phyloP scores from a whole-genome alignment of 2,113 vertebrate genomes.

The Pseudopodoces humilis region DNA sequence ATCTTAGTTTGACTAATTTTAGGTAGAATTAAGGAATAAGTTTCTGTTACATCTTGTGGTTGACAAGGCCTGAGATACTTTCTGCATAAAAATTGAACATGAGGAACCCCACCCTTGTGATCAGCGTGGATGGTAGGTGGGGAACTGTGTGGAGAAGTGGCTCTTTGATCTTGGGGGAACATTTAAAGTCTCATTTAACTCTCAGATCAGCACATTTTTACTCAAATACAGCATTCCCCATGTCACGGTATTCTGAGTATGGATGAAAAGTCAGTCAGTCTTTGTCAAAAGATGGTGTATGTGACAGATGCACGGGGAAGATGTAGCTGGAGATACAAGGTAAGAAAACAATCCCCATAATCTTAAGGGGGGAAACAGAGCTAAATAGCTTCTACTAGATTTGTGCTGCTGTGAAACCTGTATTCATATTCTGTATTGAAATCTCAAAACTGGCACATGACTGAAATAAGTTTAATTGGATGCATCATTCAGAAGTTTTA shows the following conservation, averaged over 20 bases:
- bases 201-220: conserved; percentile 71
- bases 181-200: conserved; percentile 48
- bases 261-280: conserved; percentile 69
- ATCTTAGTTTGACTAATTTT: not conserved
- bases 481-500: not conserved
- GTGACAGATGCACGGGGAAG: conserved; percentile 73
- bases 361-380: not conserved
- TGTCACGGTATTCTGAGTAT: conserved; percentile 69
- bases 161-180: conserved; percentile 29
- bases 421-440: not conserved
- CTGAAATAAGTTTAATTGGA: not conserved
- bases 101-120: not conserved
- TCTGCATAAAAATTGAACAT: not conserved
- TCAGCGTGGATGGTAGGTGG: not conserved
- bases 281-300: conserved; percentile 73
- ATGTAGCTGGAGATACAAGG: conserved; percentile 74
- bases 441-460: not conserved
- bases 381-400: not conserved
- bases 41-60: not conserved
- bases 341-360: conserved; percentile 50
- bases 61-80: not conserved
- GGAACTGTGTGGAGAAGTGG: not conserved
- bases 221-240: conserved; percentile 70
- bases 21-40: not conserved
- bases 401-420: not conserved